A percentile compares a stretch with the other conserved stretches of the same genome.
phyloP scores from a whole-genome alignment of 2,888 invertebrate genomes.

The Oscheius onirici region DNA sequence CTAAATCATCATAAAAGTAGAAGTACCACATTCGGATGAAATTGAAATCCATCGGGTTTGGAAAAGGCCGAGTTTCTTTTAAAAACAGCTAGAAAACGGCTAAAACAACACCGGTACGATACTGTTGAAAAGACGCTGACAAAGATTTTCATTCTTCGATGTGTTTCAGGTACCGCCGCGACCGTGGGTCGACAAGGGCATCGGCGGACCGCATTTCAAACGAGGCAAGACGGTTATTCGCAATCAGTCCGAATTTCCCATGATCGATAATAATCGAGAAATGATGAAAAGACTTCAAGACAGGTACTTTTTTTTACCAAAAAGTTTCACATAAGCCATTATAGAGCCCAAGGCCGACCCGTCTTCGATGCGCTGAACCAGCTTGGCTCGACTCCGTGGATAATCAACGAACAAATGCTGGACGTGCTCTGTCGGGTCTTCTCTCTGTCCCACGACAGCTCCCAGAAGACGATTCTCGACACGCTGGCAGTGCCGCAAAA shows the following conservation, averaged over 20 bases:
- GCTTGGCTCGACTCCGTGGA: constrained; percentile 91
- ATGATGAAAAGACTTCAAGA: constrained; percentile 41
- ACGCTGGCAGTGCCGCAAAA: constrained; percentile 60
- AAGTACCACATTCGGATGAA: too few relatives aligned
- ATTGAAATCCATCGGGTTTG: too few relatives aligned
- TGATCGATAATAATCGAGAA: constrained; percentile 56
- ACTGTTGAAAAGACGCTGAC: too few relatives aligned
- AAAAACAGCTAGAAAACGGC: too few relatives aligned
- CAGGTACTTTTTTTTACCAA: not conserved
- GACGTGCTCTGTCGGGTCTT: constrained; percentile 77
- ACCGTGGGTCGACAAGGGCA: constrained; percentile 66
- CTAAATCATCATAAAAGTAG: too few relatives aligned
- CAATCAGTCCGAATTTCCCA: constrained; percentile 52
- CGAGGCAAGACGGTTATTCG: constrained; percentile 45
- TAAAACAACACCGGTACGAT: too few relatives aligned
- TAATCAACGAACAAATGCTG: constrained; percentile 82
- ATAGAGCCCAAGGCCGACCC: constrained; percentile 80
- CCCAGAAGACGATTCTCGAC: constrained; percentile 43
- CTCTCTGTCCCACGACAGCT: constrained; percentile 19
- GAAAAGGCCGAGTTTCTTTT: too few relatives aligned
- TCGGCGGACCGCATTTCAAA: constrained; percentile 62
- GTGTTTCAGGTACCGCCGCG: constrained; percentile 60
- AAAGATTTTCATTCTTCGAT: too few relatives aligned
- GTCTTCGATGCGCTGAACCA: constrained; percentile 90
- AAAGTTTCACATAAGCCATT: not conserved